Evolutionary conservation across 2,888 invertebrate genomes (phyloP).

Genomic region (Diarsia dahlii): DNA sequence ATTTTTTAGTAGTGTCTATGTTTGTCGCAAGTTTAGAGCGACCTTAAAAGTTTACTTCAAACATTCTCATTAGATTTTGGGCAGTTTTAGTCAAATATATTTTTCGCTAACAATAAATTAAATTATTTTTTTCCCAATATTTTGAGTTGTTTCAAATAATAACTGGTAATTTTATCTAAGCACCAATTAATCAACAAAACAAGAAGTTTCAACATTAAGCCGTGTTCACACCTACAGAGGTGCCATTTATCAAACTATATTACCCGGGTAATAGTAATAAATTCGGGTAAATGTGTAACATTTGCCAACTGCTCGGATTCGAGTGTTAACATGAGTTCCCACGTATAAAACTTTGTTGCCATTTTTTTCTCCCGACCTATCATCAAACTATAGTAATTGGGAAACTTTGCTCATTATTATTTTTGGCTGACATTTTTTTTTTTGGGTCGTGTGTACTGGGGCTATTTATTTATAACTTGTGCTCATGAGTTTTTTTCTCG

Average conservation of each 20-base stretch:
- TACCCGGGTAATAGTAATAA: conserved; percentile 61
- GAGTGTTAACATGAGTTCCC: conserved; percentile 66
- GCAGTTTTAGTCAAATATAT: neutral
- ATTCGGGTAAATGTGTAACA: conserved; percentile 62
- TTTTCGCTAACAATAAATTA: neutral
- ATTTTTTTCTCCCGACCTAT: conserved; percentile 77
- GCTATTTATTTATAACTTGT: conserved; percentile 19
- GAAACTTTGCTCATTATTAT: conserved; percentile 89
- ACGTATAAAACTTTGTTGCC: conserved; percentile 71
- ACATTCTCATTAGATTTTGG: neutral
- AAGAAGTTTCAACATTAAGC: conserved; percentile 53
- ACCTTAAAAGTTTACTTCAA: conserved; percentile 3
- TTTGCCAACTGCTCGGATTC: conserved; percentile 57
- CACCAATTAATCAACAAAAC: conserved; percentile 50
- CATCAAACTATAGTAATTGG: conserved; percentile 88
- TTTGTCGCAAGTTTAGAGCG: conserved; percentile 18
- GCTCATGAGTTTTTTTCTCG: conserved; percentile 4
- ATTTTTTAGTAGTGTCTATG: conserved; percentile 44
- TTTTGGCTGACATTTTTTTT: conserved; percentile 80
- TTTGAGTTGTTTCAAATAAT: neutral
- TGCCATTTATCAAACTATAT: conserved; percentile 61
- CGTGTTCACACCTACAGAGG: conserved; percentile 52
- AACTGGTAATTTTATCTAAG: conserved; percentile 5
- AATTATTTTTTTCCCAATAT: neutral
- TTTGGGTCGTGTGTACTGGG: conserved; percentile 53